Conservation (phyloP, 2,797 vertebrate genomes). For the Triplophysa yarkandensis region DNA sequence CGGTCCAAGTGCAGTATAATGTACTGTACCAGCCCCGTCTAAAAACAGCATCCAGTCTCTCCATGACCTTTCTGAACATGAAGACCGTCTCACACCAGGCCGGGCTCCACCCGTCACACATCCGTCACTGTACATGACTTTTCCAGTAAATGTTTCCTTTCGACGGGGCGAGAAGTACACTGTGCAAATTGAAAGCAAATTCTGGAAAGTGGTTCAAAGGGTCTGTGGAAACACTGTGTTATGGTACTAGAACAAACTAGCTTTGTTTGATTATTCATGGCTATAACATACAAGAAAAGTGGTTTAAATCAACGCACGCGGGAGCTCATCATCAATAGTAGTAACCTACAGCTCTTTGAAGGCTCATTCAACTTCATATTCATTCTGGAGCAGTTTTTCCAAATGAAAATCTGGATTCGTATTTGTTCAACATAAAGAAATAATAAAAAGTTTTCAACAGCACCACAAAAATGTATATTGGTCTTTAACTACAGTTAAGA, state of each 20-base stretch:
- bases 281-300: neutral
- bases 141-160: constrained; percentile 17
- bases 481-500: constrained; percentile 42
- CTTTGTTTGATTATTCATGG: constrained; percentile 3
- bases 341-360: constrained; percentile 15
- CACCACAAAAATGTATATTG: constrained; percentile 40
- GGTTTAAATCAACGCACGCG: neutral
- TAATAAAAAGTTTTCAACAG: constrained; percentile 37
- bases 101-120: constrained; percentile 41
- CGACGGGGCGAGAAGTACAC: neutral
- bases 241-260: neutral
- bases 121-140: constrained; percentile 24
- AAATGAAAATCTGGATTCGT: constrained; percentile 17
- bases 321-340: neutral
- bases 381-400: constrained; percentile 21
- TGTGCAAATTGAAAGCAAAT: neutral
- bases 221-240: neutral
- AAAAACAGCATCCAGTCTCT: constrained; percentile 45
- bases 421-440: constrained; percentile 9
- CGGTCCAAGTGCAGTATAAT: constrained; percentile 39
- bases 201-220: constrained; percentile 11
- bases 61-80: constrained; percentile 44
- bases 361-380: too few relatives aligned
- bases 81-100: constrained; percentile 24
- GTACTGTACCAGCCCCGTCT: constrained; percentile 33